Evolutionary conservation across 2,797 vertebrate genomes (phyloP), one percentile per base, ranked within the genome.

Genomic region (Tapirus indicus): DNA sequence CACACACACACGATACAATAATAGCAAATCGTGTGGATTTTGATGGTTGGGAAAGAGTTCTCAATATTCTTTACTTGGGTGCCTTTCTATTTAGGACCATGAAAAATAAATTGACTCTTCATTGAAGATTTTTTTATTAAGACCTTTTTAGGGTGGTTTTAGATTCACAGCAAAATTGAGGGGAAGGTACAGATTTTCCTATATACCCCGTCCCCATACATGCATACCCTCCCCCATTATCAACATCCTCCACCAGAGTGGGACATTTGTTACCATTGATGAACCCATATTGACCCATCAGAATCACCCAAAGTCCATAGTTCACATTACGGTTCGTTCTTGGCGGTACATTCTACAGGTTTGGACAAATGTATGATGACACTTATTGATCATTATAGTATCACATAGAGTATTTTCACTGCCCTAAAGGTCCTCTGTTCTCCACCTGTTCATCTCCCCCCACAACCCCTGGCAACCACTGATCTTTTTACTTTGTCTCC

Each of bases 131-230:
- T 23, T 77, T 54, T 32, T 17, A 54, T 60, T 62, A 68, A 79
- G 47, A 56, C 5, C 13, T 44, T 25, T 41, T 38, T 21, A 52
- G 44, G 64, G 72, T 7, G 29, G 5, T 66, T 66, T 49, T 66
- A 25, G 58, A 83, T n/a, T 83, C 41, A 83, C 29, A 47, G 58
- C 2, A 7, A 83, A 78, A 66, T 6, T 17, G 17, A 89, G n/a
- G 3, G 17, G n/a, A 52, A 4, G 25, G 7, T 52, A 16, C 47
- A 3, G 11, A 77, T 14, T 35, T 21, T 16, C 7, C 0, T 2
- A 12, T 21, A 29, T 20, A 20, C 8, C 3, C n/a, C 7, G n/a
- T 8, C 44, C 7, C 35, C 25, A n/a, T 41, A 78, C 74, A 16
- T 0, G 7, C 18, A 17, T 29, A 32, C 5, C 60, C 47, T 41